Conservation (phyloP, 2,113 vertebrate genomes). For the Calypte anna region DNA sequence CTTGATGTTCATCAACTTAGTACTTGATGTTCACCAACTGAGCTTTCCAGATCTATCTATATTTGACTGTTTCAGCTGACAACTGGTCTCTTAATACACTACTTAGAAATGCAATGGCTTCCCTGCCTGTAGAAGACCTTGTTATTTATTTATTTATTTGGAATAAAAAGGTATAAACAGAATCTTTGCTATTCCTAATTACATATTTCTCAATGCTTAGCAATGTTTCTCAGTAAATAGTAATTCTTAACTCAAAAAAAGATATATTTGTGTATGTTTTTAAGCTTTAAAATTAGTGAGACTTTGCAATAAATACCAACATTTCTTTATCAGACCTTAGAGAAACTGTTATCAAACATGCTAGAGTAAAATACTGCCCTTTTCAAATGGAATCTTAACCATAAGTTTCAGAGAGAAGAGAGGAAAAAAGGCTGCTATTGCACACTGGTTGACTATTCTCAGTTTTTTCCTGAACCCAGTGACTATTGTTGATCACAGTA, state of each 20-base stretch:
- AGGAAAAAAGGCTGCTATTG: neutral
- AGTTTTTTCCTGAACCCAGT: neutral
- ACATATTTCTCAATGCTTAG: neutral
- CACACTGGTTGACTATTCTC: neutral
- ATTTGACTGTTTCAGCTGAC: neutral
- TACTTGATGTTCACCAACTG: neutral
- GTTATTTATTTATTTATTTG: neutral
- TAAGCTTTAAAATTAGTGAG: neutral
- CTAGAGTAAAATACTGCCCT: neutral
- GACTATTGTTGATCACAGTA: neutral
- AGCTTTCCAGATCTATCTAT: neutral
- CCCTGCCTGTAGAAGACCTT: neutral
- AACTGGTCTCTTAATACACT: neutral
- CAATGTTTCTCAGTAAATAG: neutral
- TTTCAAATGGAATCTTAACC: neutral
- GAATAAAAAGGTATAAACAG: neutral
- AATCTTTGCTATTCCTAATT: neutral
- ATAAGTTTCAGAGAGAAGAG: neutral
- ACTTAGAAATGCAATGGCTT: neutral
- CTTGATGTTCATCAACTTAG: neutral
- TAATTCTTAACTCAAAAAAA: neutral
- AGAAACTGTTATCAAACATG: neutral
- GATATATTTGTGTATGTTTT: neutral
- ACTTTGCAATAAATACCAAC: neutral
- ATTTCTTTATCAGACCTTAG: neutral